phyloP scores from a whole-genome alignment of 2,888 invertebrate species.

The Lycophotia porphyrea region DNA sequence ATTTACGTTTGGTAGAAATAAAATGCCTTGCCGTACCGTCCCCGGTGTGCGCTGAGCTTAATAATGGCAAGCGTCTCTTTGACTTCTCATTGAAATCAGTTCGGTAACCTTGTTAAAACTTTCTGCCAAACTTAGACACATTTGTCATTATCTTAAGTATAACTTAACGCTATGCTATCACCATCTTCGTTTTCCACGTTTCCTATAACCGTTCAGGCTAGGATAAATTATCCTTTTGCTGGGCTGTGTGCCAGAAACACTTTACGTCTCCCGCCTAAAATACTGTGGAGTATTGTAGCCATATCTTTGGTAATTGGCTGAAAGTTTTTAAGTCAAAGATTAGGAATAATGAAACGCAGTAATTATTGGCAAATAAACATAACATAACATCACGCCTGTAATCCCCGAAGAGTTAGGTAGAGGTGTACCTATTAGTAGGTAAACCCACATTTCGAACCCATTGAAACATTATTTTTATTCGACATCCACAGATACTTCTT shows the following conservation, averaged over 20 bases:
- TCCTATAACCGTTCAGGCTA: slow-evolving; percentile 30
- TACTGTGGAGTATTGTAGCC: slow-evolving; percentile 11
- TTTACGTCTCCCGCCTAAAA: slow-evolving; percentile 53
- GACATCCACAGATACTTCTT: background rate
- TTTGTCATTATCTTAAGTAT: slow-evolving; percentile 34
- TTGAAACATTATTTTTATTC: too few species aligned
- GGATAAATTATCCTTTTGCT: slow-evolving; percentile 56
- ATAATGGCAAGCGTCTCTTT: background rate
- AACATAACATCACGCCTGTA: too few species aligned
- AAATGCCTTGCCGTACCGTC: background rate
- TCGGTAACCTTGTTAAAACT: background rate
- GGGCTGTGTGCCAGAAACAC: slow-evolving; percentile 60
- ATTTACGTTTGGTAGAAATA: background rate
- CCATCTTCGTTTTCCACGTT: slow-evolving; percentile 28
- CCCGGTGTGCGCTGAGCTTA: background rate
- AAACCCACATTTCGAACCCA: too few species aligned
- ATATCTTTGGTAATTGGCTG: slow-evolving; percentile 28
- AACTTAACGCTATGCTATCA: slow-evolving; percentile 44
- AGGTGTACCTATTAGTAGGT: too few species aligned
- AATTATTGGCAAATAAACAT: background rate
- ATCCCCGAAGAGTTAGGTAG: too few species aligned
- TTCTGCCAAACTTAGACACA: slow-evolving; percentile 3
- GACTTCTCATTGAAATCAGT: background rate
- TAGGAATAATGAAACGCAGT: background rate
- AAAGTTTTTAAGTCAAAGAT: slow-evolving; percentile 2